phyloP scores from a whole-genome alignment of 2,113 vertebrate species.

The Lepus americanus region DNA sequence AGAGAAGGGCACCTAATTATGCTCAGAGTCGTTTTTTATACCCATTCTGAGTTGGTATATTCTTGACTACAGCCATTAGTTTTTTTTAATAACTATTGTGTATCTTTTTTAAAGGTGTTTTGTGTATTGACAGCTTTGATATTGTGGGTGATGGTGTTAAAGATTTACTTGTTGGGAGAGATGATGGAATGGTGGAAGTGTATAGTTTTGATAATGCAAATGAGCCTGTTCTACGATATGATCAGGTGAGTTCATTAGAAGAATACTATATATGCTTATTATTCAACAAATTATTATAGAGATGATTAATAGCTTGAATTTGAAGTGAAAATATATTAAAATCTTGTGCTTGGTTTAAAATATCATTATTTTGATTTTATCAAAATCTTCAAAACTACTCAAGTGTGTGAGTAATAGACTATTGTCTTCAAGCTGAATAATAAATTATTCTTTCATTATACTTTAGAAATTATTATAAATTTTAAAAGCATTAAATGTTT shows the following conservation, averaged over 20 bases:
- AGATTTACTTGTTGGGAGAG: conserved; percentile 95
- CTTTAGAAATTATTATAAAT: conserved; percentile 38
- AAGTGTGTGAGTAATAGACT: conserved; percentile 11
- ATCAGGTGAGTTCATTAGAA: conserved; percentile 89
- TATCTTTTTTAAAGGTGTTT: conserved; percentile 89
- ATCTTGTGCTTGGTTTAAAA: conserved; percentile 40
- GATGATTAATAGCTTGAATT: conserved; percentile 19
- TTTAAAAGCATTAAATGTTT: conserved; percentile 40
- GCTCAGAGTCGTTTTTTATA: not conserved
- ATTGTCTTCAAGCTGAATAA: not conserved
- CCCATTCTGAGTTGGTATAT: not conserved
- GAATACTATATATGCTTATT: not conserved
- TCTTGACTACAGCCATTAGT: not conserved
- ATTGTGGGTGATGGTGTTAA: conserved; percentile 96
- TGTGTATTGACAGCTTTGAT: conserved; percentile 96
- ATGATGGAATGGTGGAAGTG: conserved; percentile 95
- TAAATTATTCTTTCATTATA: conserved; percentile 20
- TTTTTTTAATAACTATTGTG: conserved; percentile 3
- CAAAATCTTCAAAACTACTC: not conserved
- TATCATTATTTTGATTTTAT: conserved; percentile 12
- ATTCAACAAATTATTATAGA: conserved; percentile 23
- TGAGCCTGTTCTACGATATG: conserved; percentile 92
- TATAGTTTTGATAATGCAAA: conserved; percentile 91
- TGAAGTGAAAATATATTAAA: conserved; percentile 57
- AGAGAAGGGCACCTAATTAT: not conserved